These are phyloP conservation scores for Lagopus muta DNA, from an alignment of 2,113 vertebrate genomes.

Conservation along the genomic window DNA sequence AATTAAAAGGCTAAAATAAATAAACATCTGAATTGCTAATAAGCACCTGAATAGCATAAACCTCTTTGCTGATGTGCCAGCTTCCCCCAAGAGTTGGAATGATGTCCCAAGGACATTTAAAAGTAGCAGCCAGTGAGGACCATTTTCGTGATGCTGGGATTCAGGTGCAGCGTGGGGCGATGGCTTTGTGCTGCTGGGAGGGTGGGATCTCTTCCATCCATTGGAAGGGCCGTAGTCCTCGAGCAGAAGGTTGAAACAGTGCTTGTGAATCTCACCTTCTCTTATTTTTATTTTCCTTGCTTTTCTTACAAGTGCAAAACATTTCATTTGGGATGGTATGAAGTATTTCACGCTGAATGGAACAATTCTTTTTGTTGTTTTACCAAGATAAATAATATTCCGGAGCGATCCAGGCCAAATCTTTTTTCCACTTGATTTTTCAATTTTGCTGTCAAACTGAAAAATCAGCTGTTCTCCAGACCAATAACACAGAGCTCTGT, in stretches of 20 bases:
- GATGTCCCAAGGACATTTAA: not conserved
- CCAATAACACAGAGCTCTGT: not conserved
- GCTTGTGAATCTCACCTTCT: not conserved
- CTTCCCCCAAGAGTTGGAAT: not conserved
- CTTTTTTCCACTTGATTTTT: slow-evolving; percentile 38
- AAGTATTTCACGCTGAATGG: not conserved
- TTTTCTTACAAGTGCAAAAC: not conserved
- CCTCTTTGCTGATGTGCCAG: not conserved
- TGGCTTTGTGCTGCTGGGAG: not conserved
- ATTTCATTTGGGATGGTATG: not conserved
- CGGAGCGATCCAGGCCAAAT: not conserved
- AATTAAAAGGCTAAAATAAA: not conserved
- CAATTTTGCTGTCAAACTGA: slow-evolving; percentile 54
- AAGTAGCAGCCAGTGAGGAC: not conserved
- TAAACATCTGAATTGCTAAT: not conserved
- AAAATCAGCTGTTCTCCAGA: slow-evolving; percentile 33
- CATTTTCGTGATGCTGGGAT: not conserved
- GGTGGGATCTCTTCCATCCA: not conserved
- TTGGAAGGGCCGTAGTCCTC: not conserved
- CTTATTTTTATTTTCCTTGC: not conserved
- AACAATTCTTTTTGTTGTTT: slow-evolving; percentile 4
- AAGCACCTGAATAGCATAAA: too few relatives aligned
- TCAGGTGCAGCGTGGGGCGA: not conserved
- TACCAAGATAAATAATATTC: slow-evolving; percentile 39
- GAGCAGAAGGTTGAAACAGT: not conserved